Evolutionary conservation across 2,113 vertebrate species (phyloP).

Genomic region (Xiphophorus maculatus): DNA sequence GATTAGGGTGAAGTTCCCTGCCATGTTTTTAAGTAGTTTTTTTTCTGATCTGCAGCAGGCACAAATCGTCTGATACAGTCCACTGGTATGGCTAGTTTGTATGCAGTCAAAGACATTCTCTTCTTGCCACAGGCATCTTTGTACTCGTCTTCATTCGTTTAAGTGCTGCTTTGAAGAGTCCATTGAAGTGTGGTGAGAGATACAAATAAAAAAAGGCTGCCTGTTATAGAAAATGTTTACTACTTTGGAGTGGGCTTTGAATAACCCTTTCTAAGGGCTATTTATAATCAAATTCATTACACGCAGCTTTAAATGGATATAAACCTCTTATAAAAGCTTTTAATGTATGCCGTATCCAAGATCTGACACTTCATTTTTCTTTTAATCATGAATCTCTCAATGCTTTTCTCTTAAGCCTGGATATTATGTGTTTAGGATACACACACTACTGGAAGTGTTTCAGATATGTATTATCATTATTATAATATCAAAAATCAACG

Average conservation of each 20-base stretch:
- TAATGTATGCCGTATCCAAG: constrained; percentile 10
- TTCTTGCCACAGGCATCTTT: constrained; percentile 62
- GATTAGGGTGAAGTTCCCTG: constrained; percentile 58
- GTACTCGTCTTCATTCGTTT: constrained; percentile 73
- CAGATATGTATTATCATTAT: too few species aligned
- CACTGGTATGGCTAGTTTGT: constrained; percentile 58
- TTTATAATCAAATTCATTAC: constrained; percentile 65
- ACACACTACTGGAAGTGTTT: too few species aligned
- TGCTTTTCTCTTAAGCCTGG: not conserved
- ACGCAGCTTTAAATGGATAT: constrained; percentile 27
- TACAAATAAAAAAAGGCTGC: constrained; percentile 63
- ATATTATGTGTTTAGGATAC: too few species aligned
- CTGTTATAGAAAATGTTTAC: constrained; percentile 66
- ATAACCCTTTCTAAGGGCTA: constrained; percentile 52
- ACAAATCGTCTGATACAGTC: constrained; percentile 63
- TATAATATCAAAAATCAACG: too few species aligned
- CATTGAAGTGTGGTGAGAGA: constrained; percentile 65
- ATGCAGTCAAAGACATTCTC: constrained; percentile 65
- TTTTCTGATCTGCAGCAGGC: constrained; percentile 48
- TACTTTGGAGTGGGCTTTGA: constrained; percentile 57
- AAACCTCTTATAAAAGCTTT: constrained; percentile 23
- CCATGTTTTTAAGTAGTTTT: constrained; percentile 55
- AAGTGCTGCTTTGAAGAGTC: constrained; percentile 73
- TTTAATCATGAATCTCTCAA: not conserved
- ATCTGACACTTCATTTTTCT: constrained; percentile 23